A percentile compares a stretch with the other conserved stretches of the same genome.
phyloP scores from a whole-genome alignment of 2,113 vertebrate species.

The Periophthalmodon schlosseri region DNA sequence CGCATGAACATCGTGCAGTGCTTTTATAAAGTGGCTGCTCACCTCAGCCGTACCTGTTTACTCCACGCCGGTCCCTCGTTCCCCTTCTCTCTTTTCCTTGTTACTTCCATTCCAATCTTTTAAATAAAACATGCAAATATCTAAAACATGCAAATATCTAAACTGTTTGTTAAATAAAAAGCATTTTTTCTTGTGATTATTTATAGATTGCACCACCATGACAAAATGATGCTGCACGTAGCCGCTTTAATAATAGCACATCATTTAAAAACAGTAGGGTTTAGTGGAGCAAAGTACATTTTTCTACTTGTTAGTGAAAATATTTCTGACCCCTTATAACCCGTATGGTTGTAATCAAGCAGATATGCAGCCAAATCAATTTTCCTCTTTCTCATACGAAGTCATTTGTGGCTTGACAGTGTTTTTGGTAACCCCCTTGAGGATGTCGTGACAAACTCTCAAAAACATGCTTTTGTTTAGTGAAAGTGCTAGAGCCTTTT shows the following conservation, averaged over 20 bases:
- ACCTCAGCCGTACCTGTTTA: neutral
- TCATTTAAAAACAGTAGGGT: neutral
- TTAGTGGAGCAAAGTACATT: neutral
- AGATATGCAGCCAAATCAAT: slow-evolving; percentile 12
- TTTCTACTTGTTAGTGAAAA: slow-evolving; percentile 1
- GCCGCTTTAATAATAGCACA: neutral
- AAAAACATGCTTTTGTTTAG: slow-evolving; percentile 63
- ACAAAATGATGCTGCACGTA: no score
- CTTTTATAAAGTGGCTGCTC: neutral
- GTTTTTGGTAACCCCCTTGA: slow-evolving; percentile 37
- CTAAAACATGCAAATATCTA: no score
- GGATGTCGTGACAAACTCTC: slow-evolving; percentile 53
- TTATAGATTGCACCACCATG: neutral
- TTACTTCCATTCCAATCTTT: neutral
- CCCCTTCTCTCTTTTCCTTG: neutral
- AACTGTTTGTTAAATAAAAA: no score
- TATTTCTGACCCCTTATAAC: neutral
- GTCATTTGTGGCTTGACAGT: slow-evolving; percentile 43
- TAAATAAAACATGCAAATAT: neutral
- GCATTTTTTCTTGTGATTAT: neutral
- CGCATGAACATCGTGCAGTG: neutral
- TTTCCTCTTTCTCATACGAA: slow-evolving; percentile 36
- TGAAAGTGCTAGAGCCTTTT: slow-evolving; percentile 63
- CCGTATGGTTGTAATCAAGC: slow-evolving; percentile 3
- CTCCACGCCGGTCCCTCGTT: no score